Percentiles rank a stretch among this genome's conserved stretches.
phyloP scores from a whole-genome alignment of 2,113 vertebrate species.

The Camelus dromedarius region DNA sequence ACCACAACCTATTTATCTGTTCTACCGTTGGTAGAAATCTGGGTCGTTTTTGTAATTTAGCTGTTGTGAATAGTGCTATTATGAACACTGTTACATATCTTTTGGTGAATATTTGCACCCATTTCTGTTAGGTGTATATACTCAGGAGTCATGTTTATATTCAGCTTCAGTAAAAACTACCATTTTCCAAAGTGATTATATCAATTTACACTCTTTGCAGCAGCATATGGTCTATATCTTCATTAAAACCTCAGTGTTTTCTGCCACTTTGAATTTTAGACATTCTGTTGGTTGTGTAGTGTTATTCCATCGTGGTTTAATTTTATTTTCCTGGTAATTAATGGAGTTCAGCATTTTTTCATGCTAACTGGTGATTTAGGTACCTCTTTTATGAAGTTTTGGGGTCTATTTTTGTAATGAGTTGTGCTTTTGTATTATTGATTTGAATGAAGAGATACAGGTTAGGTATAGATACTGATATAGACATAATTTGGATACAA shows the following conservation, averaged over 20 bases:
- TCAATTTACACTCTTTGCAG: background rate
- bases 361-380: background rate
- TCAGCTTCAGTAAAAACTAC: background rate
- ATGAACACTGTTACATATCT: background rate
- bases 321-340: constrained; percentile 9
- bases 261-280: background rate
- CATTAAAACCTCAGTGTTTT: background rate
- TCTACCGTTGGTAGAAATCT: background rate
- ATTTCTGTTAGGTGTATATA: background rate
- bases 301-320: background rate
- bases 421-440: background rate
- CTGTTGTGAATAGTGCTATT: background rate
- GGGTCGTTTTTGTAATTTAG: background rate
- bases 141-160: background rate
- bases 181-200: background rate
- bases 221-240: background rate
- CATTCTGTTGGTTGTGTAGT: background rate
- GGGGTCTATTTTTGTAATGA: background rate
- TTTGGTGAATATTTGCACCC: background rate
- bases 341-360: background rate
- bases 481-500: background rate
- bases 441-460: background rate
- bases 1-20: background rate
- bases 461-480: background rate
- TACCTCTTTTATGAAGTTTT: background rate